phyloP scores from a whole-genome alignment of 2,113 vertebrate species.

The Lasiurus cinereus region DNA sequence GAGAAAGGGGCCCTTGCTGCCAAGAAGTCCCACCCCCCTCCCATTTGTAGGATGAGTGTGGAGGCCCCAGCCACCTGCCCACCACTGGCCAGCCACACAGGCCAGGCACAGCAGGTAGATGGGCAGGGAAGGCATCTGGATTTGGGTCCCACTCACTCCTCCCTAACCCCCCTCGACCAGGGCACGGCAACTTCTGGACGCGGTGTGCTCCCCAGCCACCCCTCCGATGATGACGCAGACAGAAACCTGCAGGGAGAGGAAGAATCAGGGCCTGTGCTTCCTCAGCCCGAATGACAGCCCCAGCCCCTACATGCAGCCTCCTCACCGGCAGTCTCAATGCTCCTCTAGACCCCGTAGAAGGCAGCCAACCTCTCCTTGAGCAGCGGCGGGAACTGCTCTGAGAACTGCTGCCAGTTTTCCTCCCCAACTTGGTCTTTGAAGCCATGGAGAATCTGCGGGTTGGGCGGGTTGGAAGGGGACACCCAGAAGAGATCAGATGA shows the following conservation, averaged over 20 bases:
- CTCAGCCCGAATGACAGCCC: fast-evolving
- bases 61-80: conserved; percentile 80
- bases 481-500: fast-evolving
- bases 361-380: conserved; percentile 96
- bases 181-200: conserved; percentile 94
- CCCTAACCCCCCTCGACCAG: conserved; percentile 92
- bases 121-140: conserved; percentile 77
- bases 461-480: fast-evolving
- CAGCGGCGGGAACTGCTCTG: conserved; percentile 96
- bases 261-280: neutral
- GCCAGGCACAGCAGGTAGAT: conserved; percentile 69
- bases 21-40: conserved; percentile 82
- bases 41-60: conserved; percentile 79
- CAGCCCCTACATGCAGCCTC: fast-evolving
- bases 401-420: conserved; percentile 98
- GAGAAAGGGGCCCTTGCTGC: conserved; percentile 64
- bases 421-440: conserved; percentile 97
- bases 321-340: conserved; percentile 59
- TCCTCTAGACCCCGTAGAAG: conserved; percentile 95
- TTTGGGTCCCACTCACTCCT: conserved; percentile 88
- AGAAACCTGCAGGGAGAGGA: conserved; percentile 87
- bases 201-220: conserved; percentile 93
- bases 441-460: conserved; percentile 93
- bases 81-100: conserved; percentile 9
- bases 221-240: conserved; percentile 87